These are phyloP conservation scores for Drosophila bifasciata DNA, from an alignment of 1,140 invertebrate species.

Conservation along the genomic window DNA sequence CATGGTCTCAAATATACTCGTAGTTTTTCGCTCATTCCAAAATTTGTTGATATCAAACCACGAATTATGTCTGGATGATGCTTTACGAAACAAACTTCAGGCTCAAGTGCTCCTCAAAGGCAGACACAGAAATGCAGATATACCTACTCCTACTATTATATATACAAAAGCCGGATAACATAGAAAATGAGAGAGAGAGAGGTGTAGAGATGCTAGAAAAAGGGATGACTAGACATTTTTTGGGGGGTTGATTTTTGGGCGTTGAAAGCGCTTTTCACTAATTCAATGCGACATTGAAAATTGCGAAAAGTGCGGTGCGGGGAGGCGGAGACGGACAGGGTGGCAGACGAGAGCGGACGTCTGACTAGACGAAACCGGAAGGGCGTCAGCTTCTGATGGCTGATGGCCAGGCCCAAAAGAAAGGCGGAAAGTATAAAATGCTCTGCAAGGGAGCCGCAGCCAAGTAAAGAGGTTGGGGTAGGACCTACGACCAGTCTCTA, in stretches of 20 bases:
- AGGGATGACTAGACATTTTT: slow-evolving; percentile 45
- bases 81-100: slow-evolving; percentile 62
- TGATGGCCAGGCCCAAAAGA: slow-evolving; percentile 28
- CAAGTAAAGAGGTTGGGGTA: not conserved
- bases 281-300: slow-evolving; percentile 84
- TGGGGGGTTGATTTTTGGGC: slow-evolving; percentile 77
- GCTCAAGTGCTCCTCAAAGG: slow-evolving; percentile 66
- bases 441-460: slow-evolving; percentile 16
- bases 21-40: not conserved
- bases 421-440: slow-evolving; percentile 16
- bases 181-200: slow-evolving; percentile 1
- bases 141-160: slow-evolving; percentile 10
- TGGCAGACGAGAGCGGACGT: slow-evolving; percentile 10
- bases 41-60: slow-evolving; percentile 30
- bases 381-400: slow-evolving; percentile 71
- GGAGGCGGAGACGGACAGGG: slow-evolving; percentile 18
- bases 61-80: slow-evolving; percentile 68
- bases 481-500: no score
- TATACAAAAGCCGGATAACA: slow-evolving; percentile 50
- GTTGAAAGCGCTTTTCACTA: slow-evolving; percentile 81
- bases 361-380: slow-evolving; percentile 75
- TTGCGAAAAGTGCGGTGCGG: slow-evolving; percentile 54
- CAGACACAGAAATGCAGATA: slow-evolving; percentile 52
- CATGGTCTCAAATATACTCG: slow-evolving; percentile 12
- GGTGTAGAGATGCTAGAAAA: slow-evolving; percentile 1